Percentiles rank a stretch among this genome's conserved stretches.
These are phyloP conservation scores for Phania funesta DNA, from an alignment of 2,888 invertebrate genomes.

Conservation along the genomic window DNA sequence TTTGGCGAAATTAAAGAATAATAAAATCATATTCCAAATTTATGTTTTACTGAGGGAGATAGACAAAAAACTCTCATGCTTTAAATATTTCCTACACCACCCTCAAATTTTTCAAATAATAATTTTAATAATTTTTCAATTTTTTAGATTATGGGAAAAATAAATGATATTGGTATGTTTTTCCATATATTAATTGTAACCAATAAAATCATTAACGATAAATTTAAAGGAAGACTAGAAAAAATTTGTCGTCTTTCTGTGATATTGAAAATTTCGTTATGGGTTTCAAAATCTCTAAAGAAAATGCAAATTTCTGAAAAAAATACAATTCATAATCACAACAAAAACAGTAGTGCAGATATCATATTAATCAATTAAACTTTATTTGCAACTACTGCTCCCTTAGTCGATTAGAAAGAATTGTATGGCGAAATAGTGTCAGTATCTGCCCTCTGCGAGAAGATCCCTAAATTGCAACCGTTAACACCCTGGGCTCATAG, in stretches of 20 bases:
- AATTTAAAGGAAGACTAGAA: conserved; percentile 68
- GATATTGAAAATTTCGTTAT: conserved; percentile 49
- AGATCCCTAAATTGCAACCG: conserved; percentile 47
- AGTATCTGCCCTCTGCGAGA: neutral
- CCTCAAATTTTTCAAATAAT: neutral
- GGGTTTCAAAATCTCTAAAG: conserved; percentile 42
- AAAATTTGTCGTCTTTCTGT: conserved; percentile 63
- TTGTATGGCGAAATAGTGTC: neutral
- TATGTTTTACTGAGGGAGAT: conserved; percentile 2
- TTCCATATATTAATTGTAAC: conserved; percentile 38
- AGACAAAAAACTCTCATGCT: conserved; percentile 54
- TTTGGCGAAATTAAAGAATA: conserved; percentile 79
- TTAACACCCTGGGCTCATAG: conserved; percentile 27
- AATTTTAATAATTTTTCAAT: conserved; percentile 37
- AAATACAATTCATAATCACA: conserved; percentile 49
- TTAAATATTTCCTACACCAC: neutral
- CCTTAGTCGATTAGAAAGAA: neutral
- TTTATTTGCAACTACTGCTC: conserved; percentile 6
- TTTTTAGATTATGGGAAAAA: conserved; percentile 12
- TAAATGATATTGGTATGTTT: conserved; percentile 35
- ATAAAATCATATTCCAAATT: conserved; percentile 71
- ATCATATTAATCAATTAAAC: conserved; percentile 34
- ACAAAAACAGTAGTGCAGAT: conserved; percentile 35
- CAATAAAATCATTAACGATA: conserved; percentile 78
- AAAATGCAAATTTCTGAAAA: conserved; percentile 55